phyloP scores from a whole-genome alignment of 1,140 invertebrate genomes.

The Drosophila setifemur region DNA sequence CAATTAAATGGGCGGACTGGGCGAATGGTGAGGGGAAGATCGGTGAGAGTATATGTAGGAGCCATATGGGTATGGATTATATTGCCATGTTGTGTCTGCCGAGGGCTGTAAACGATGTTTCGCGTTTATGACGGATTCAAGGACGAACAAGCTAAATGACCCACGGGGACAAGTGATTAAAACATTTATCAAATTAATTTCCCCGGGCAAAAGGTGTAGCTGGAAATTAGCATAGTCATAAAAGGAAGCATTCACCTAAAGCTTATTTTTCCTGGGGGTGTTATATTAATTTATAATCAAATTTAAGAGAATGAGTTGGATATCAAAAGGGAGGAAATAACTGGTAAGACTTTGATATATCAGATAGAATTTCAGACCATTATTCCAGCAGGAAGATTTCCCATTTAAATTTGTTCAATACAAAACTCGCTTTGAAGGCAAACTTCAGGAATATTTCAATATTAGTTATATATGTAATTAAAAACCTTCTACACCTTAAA shows the following conservation, averaged over 20 bases:
- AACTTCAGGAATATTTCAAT: neutral
- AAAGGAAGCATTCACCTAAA: too few relatives aligned
- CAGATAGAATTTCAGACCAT: too few relatives aligned
- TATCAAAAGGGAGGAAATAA: too few relatives aligned
- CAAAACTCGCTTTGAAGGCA: too few relatives aligned
- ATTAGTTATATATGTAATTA: too few relatives aligned
- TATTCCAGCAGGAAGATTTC: neutral
- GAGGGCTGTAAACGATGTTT: slow-evolving; percentile 24
- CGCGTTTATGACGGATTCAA: slow-evolving; percentile 24
- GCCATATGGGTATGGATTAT: slow-evolving; percentile 19
- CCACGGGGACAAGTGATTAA: slow-evolving; percentile 12
- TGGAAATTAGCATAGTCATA: too few relatives aligned
- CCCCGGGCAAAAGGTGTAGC: neutral
- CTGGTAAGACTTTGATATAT: too few relatives aligned
- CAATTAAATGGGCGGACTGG: slow-evolving; percentile 59
- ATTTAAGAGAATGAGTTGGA: too few relatives aligned
- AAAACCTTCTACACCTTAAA: too few relatives aligned
- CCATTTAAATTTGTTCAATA: neutral
- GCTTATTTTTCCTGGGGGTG: too few relatives aligned
- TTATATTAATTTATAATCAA: too few relatives aligned
- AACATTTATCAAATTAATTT: slow-evolving; percentile 2
- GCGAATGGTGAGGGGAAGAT: neutral
- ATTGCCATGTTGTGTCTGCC: slow-evolving; percentile 16
- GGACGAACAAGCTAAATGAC: slow-evolving; percentile 5
- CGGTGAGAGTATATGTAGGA: too few relatives aligned